Evolutionary conservation across 2,113 vertebrate genomes (phyloP), one percentile per base, ranked within the genome.

Genomic region (Tachysurus fulvidraco): DNA sequence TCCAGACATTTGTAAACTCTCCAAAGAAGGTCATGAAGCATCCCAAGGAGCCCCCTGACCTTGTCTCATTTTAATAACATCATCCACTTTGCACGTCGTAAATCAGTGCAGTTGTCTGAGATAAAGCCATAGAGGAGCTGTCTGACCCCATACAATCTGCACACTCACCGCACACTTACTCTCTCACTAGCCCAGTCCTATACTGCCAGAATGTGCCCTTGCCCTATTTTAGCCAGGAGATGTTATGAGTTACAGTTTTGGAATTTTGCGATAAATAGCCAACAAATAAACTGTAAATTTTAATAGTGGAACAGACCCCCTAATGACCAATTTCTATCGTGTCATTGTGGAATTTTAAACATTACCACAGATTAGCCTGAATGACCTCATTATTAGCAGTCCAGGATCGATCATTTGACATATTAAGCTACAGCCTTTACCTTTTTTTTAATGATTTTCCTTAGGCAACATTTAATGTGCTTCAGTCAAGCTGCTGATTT

Each of bases 31-130:
- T 59, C 55, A 67, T 14, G 14, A 59, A 28, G 81, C 23, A 30
- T 79, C 67, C 13, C 10, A 41, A 83, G 21, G 28, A 36, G 36
- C 78, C 81, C 67, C 74, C 74, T 13, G 23, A 59, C 44, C 79
- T 62, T 86, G 86, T 90, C 91, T 89, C 60, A 81, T 81, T 46
- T 92, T 89, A 90, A 86, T 91, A 86, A 92, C 92, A 90, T 93
- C 92, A 90, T 86, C 85, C 86, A 81, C 90, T 89, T 89, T 91
- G 60, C 85, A 87, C 88, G 28, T 89, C 84, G 5, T 85, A 92
- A 91, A 92, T 93, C 85, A 87, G 69, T 2, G 17, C 50, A 81
- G 81, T 85, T 59, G 76, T 85, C 74, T 44, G 57, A 82, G 84
- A 88, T 90, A 90, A 83, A 64, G 69, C 59, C 59, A 65, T 28